Conservation (phyloP, 2,888 invertebrate species). For the Drosophila yooni region DNA sequence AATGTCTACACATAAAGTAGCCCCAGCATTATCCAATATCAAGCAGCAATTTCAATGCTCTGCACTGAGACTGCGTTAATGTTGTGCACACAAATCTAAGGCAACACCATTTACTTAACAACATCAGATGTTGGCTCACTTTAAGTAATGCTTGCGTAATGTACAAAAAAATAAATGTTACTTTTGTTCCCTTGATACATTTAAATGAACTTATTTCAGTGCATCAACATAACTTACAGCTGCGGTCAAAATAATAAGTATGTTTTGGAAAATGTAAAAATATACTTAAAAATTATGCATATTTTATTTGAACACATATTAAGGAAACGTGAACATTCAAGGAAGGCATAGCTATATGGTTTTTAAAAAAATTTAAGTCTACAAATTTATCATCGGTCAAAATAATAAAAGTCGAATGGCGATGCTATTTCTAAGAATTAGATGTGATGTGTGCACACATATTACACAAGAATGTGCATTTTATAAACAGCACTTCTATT, state of each 20-base stretch:
- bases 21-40: background rate
- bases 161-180: background rate
- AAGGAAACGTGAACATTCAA: background rate
- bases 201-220: constrained; percentile 1
- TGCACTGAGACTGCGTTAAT: background rate
- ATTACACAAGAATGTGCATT: background rate
- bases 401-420: background rate
- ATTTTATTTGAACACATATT: background rate
- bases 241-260: background rate
- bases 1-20: constrained; percentile 17
- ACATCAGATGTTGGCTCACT: background rate
- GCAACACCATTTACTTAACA: background rate
- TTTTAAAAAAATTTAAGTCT: background rate
- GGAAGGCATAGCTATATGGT: background rate
- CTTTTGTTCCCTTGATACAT: background rate
- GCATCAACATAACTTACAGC: background rate
- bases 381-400: background rate
- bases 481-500: background rate
- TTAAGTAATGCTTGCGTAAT: background rate
- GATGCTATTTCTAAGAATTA: background rate
- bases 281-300: background rate
- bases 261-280: background rate
- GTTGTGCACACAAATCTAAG: background rate
- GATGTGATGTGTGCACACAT: background rate
- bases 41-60: constrained; percentile 10